A percentile compares a stretch with the other conserved stretches of the same genome.
Evolutionary conservation across 2,888 invertebrate genomes (phyloP).

Genomic region (Hypsopygia costalis): DNA sequence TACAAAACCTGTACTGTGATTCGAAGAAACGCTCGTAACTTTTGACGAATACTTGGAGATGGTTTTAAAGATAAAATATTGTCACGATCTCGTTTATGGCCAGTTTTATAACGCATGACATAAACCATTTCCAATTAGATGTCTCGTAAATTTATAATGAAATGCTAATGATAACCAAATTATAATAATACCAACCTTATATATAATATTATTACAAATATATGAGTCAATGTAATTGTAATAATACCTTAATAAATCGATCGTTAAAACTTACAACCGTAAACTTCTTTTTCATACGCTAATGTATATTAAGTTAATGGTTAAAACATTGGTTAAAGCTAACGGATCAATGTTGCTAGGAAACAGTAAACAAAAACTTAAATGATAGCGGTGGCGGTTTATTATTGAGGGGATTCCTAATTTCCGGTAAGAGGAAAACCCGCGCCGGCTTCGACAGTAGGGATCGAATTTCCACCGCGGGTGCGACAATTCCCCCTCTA

Average conservation of each 20-base stretch:
- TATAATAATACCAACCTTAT: too few relatives aligned
- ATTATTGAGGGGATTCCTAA: slow-evolving; percentile 57
- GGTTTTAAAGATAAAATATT: slow-evolving; percentile 9
- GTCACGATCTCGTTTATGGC: background rate
- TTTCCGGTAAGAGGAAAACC: slow-evolving; percentile 64
- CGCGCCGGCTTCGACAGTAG: slow-evolving; percentile 30
- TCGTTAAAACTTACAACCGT: too few relatives aligned
- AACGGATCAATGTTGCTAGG: slow-evolving; percentile 68
- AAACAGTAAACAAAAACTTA: slow-evolving; percentile 52
- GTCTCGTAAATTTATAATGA: too few relatives aligned
- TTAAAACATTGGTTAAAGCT: background rate
- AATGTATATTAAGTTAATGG: too few relatives aligned
- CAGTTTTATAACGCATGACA: background rate
- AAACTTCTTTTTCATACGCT: too few relatives aligned
- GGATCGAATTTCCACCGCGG: slow-evolving; percentile 28
- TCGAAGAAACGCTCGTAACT: slow-evolving; percentile 23
- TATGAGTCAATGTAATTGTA: too few relatives aligned
- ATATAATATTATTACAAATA: too few relatives aligned
- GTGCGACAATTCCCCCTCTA: background rate
- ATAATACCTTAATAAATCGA: too few relatives aligned
- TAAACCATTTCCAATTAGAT: background rate
- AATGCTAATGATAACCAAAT: background rate
- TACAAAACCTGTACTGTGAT: slow-evolving; percentile 28
- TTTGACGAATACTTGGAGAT: slow-evolving; percentile 19
- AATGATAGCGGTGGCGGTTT: slow-evolving; percentile 34